Conservation (phyloP, 2,888 invertebrate species). For the Macaria liturata region DNA sequence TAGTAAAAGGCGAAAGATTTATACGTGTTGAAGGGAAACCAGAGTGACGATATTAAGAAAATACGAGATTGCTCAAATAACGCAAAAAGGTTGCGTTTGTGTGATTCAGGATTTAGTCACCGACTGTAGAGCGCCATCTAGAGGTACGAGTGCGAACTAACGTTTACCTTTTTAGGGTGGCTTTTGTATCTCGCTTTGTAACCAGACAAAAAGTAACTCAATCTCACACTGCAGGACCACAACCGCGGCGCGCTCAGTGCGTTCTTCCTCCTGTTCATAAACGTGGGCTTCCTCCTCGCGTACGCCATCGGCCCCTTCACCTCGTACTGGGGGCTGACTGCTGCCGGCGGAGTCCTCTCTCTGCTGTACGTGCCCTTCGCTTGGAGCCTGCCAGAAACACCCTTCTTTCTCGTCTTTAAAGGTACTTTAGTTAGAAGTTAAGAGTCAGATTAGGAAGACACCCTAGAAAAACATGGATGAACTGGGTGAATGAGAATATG, state of each 20-base stretch:
- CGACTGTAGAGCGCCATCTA: too few relatives aligned
- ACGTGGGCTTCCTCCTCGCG: conserved; percentile 87
- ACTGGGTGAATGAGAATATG: too few relatives aligned
- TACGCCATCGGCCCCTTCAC: conserved; percentile 90
- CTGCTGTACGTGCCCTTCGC: conserved; percentile 85
- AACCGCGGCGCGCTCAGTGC: conserved; percentile 92
- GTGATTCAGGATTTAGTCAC: too few relatives aligned
- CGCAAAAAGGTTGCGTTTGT: too few relatives aligned
- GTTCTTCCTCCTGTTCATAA: conserved; percentile 90
- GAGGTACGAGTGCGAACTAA: too few relatives aligned
- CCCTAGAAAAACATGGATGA: too few relatives aligned
- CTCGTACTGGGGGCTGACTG: conserved; percentile 86
- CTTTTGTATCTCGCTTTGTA: too few relatives aligned
- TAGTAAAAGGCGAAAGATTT: conserved; percentile 92
- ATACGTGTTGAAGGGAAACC: conserved; percentile 87
- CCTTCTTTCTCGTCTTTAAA: conserved; percentile 87
- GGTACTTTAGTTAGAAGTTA: conserved; percentile 51
- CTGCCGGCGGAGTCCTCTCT: conserved; percentile 85
- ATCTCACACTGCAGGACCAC: conserved; percentile 77
- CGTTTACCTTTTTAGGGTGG: too few relatives aligned
- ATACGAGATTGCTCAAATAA: too few relatives aligned
- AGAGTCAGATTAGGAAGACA: too few relatives aligned
- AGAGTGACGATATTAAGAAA: conserved; percentile 59
- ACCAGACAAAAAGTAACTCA: too few relatives aligned
- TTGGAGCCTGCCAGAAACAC: conserved; percentile 91